Conservation (phyloP, 2,888 invertebrate genomes). For the Bombylius major region DNA sequence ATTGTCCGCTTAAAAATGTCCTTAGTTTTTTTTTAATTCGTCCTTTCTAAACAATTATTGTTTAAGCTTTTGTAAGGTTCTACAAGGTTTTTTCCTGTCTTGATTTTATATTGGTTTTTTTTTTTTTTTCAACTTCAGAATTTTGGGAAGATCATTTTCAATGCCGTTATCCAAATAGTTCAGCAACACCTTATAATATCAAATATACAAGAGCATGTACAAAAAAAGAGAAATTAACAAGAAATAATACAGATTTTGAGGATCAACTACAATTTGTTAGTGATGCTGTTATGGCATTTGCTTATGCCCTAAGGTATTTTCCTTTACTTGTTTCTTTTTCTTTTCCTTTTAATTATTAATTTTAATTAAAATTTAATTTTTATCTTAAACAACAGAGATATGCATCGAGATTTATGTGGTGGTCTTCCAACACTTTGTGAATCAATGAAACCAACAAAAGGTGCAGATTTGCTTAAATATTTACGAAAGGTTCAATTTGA, state of each 20-base stretch:
- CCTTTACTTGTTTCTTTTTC: not conserved
- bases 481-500: slow-evolving; percentile 75
- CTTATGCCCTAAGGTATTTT: slow-evolving; percentile 62
- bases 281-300: slow-evolving; percentile 92
- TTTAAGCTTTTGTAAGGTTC: too few species aligned
- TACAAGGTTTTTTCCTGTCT: too few species aligned
- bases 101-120: not conserved
- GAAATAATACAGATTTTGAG: slow-evolving; percentile 74
- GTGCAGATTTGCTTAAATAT: slow-evolving; percentile 69
- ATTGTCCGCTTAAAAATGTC: too few species aligned
- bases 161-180: slow-evolving; percentile 71
- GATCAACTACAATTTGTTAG: slow-evolving; percentile 92
- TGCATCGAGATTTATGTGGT: slow-evolving; percentile 72
- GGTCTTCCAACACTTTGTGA: slow-evolving; percentile 68
- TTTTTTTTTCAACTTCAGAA: slow-evolving; percentile 42
- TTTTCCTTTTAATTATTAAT: not conserved
- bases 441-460: slow-evolving; percentile 81
- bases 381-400: slow-evolving; percentile 47
- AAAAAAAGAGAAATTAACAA: slow-evolving; percentile 59
- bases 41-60: too few species aligned
- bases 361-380: not conserved
- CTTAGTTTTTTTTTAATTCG: too few species aligned
- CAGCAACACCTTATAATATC: slow-evolving; percentile 68
- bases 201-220: slow-evolving; percentile 60
- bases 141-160: slow-evolving; percentile 93